Evolutionary conservation across 2,113 vertebrate genomes (phyloP).

Genomic region (Callipepla californica): DNA sequence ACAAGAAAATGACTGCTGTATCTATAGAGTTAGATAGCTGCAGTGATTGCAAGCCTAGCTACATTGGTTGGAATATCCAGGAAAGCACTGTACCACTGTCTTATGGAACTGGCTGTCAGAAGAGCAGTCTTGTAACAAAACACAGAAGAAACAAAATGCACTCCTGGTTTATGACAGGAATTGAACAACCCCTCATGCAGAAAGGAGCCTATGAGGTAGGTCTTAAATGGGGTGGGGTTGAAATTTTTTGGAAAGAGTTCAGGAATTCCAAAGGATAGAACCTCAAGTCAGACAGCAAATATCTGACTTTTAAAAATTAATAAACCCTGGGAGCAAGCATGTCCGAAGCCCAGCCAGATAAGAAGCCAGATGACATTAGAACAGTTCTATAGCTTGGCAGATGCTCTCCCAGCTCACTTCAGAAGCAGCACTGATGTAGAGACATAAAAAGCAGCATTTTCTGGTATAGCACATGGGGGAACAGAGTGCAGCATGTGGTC

Average conservation of each 20-base stretch:
- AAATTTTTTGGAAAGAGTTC: slow-evolving; percentile 38
- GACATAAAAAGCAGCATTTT: neutral
- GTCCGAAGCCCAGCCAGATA: neutral
- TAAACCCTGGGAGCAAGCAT: neutral
- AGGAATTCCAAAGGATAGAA: slow-evolving; percentile 42
- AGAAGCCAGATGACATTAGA: slow-evolving; percentile 2
- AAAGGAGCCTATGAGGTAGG: neutral
- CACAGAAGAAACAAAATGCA: neutral
- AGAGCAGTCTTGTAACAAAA: neutral
- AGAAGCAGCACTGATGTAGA: accelerated
- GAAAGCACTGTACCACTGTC: neutral
- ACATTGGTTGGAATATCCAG: neutral
- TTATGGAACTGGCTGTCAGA: neutral
- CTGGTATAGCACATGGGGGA: accelerated
- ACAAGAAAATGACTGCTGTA: neutral
- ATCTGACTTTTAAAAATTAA: neutral
- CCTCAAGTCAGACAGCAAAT: slow-evolving; percentile 10
- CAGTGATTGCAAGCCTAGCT: neutral
- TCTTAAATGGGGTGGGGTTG: neutral
- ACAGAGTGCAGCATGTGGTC: neutral
- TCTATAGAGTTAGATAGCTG: neutral
- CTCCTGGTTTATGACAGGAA: neutral
- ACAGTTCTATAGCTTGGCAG: slow-evolving; percentile 20
- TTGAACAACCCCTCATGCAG: neutral
- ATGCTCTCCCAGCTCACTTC: neutral